A percentile compares a stretch with the other conserved stretches of the same genome.
Conservation (phyloP, 1,140 invertebrate genomes). For the Pinna nobilis region DNA sequence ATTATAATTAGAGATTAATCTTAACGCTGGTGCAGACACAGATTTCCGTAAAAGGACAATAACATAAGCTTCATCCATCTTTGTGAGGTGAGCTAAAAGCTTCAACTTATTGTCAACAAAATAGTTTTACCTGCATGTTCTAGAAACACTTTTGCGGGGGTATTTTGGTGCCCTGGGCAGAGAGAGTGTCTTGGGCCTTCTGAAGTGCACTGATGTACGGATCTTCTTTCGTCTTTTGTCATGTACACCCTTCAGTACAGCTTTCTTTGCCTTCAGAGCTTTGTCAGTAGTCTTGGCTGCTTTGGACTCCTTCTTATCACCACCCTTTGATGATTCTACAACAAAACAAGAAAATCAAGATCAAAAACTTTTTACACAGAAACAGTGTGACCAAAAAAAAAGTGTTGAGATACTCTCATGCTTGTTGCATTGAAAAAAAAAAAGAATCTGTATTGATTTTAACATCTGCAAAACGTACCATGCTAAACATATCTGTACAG, state of each 20-base stretch:
- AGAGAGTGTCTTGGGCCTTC: constrained; percentile 92
- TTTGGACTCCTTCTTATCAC: constrained; percentile 47
- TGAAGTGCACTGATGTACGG: constrained; percentile 95
- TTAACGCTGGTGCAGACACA: background rate
- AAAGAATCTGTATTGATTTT: constrained; percentile 73
- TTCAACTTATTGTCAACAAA: background rate
- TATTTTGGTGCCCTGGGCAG: constrained; percentile 95
- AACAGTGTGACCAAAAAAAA: too few relatives aligned
- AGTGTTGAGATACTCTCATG: too few relatives aligned
- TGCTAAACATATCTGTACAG: too few relatives aligned
- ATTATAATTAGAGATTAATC: background rate
- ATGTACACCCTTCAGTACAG: constrained; percentile 90
- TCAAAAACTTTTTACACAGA: too few relatives aligned
- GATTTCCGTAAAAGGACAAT: background rate
- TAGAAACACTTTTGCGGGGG: constrained; percentile 94
- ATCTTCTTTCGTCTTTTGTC: constrained; percentile 92
- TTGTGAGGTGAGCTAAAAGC: background rate
- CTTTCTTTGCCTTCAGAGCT: constrained; percentile 73
- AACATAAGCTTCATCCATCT: background rate
- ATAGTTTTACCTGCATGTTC: constrained; percentile 86
- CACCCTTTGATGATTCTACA: constrained; percentile 1
- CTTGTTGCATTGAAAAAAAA: too few relatives aligned
- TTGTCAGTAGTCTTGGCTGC: constrained; percentile 62
- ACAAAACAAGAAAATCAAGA: too few relatives aligned
- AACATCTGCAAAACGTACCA: too few relatives aligned